phyloP scores from a whole-genome alignment of 2,888 invertebrate species.

The Drosophila histrio region DNA sequence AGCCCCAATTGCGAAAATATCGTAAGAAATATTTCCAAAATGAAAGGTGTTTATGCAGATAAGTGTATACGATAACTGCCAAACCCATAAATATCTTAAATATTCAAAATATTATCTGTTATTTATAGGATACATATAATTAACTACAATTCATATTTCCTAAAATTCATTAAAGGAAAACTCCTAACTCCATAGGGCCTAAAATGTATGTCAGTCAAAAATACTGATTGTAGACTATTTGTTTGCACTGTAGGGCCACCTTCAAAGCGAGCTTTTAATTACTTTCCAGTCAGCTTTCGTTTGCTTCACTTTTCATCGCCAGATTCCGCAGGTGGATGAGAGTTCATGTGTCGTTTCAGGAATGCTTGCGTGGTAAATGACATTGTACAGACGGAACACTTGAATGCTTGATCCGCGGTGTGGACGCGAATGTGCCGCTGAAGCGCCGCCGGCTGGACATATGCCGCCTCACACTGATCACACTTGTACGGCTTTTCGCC shows the following conservation, averaged over 20 bases:
- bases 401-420: constrained; percentile 1
- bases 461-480: constrained; percentile 13
- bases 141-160: too few relatives aligned
- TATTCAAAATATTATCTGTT: too few relatives aligned
- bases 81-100: too few relatives aligned
- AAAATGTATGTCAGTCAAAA: background rate
- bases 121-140: too few relatives aligned
- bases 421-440: constrained; percentile 13
- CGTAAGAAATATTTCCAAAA: too few relatives aligned
- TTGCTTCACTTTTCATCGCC: background rate
- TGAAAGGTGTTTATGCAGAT: too few relatives aligned
- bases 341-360: constrained; percentile 40
- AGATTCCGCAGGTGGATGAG: background rate
- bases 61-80: too few relatives aligned
- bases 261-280: background rate
- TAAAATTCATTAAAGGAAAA: too few relatives aligned
- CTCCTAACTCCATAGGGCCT: too few relatives aligned
- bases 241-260: background rate
- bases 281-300: background rate
- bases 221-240: background rate
- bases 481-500: constrained; percentile 11
- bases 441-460: constrained; percentile 17
- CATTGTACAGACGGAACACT: constrained; percentile 23
- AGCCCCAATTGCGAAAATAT: too few relatives aligned
- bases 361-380: constrained; percentile 18